Percentiles rank a stretch among this genome's conserved stretches.
Conservation (phyloP, 2,113 vertebrate genomes). For the Neolamprologus falcicula region DNA sequence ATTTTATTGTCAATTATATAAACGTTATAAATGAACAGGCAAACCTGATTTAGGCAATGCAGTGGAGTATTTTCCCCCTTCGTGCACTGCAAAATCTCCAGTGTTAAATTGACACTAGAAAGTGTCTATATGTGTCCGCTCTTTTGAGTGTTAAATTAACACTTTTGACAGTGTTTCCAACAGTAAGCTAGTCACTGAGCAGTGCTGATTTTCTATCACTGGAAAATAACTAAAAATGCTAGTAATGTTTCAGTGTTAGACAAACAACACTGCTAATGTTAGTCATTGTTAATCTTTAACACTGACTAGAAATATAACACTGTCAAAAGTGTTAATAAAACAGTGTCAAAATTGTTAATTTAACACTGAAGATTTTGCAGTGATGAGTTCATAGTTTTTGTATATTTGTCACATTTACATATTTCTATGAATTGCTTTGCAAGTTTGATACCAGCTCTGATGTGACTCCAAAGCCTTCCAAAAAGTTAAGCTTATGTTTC, state of each 20-base stretch:
- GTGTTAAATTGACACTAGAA: not conserved
- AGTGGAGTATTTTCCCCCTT: not conserved
- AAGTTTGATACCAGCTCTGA: not conserved
- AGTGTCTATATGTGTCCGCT: not conserved
- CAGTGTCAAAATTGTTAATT: no score
- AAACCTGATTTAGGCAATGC: not conserved
- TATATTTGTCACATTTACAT: not conserved
- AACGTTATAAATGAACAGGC: not conserved
- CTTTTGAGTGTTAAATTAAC: not conserved
- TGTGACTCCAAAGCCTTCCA: not conserved
- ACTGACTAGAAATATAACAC: not conserved
- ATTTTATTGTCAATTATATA: not conserved
- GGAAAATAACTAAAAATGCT: not conserved
- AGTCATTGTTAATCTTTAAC: not conserved
- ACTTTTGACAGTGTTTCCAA: not conserved
- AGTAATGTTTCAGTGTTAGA: not conserved
- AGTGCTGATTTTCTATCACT: not conserved
- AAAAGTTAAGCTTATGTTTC: not conserved
- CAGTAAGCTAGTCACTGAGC: not conserved
- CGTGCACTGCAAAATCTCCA: not conserved
- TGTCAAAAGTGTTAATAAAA: no score
- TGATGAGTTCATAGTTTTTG: not conserved
- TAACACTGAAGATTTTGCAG: no score
- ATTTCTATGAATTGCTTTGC: not conserved
- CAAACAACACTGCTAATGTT: not conserved